Conservation (phyloP, 2,797 vertebrate species). For the Lepilemur septentrionalis region DNA sequence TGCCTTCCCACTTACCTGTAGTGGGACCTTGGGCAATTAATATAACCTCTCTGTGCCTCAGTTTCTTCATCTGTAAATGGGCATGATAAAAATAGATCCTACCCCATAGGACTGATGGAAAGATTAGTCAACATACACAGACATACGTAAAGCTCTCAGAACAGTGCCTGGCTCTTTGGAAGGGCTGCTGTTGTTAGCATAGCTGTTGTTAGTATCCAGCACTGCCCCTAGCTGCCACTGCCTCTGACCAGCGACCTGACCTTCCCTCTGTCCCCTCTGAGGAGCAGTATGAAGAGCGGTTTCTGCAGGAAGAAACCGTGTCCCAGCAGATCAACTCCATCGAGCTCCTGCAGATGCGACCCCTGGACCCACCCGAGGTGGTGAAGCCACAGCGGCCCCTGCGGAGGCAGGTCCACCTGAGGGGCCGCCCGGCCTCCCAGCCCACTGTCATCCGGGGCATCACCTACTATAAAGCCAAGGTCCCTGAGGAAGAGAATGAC, state of each 20-base stretch:
- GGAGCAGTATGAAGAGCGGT: constrained; percentile 89
- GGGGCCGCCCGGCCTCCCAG: constrained; percentile 82
- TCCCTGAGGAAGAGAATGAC: constrained; percentile 90
- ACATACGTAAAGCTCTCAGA: fast-evolving
- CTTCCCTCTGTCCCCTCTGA: constrained; percentile 67
- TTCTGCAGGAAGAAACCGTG: constrained; percentile 85
- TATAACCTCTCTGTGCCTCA: background rate
- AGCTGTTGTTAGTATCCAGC: background rate
- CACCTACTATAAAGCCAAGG: constrained; percentile 97
- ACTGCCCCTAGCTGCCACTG: background rate
- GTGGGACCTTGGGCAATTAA: background rate
- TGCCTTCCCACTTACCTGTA: background rate
- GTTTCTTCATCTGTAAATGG: background rate
- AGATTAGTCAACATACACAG: fast-evolving
- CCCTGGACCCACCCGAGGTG: constrained; percentile 71
- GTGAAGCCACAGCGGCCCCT: constrained; percentile 79
- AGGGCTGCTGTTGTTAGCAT: background rate
- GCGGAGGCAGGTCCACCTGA: constrained; percentile 78
- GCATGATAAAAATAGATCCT: background rate
- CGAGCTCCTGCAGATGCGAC: constrained; percentile 73
- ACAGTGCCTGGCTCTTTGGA: background rate
- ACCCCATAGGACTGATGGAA: background rate
- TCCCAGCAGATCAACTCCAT: constrained; percentile 84
- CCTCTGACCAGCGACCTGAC: background rate
- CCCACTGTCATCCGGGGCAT: constrained; percentile 92